A percentile compares a stretch with the other conserved stretches of the same genome.
phyloP scores from a whole-genome alignment of 2,888 invertebrate genomes.

The Lithosia quadra region DNA sequence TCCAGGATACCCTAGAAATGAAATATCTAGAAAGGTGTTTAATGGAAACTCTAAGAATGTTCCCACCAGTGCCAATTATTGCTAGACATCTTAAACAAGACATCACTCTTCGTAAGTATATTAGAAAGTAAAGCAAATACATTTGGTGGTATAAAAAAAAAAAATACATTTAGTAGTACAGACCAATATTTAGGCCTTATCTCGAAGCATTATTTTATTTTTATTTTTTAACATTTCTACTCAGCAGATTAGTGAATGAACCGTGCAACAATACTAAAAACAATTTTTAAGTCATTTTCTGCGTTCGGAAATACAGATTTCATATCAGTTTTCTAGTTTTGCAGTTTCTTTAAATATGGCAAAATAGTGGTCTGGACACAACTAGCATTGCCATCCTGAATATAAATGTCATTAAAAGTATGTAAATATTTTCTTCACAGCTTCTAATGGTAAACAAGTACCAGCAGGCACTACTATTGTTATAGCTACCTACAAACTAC shows the following conservation, averaged over 20 bases:
- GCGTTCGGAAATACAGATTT: too few species aligned
- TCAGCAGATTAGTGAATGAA: too few species aligned
- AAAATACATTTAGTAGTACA: neutral
- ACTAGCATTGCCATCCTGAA: too few species aligned
- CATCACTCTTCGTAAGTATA: conserved; percentile 88
- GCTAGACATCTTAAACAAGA: conserved; percentile 91
- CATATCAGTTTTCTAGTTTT: too few species aligned
- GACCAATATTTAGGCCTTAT: neutral
- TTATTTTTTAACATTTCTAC: too few species aligned
- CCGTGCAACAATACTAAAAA: too few species aligned
- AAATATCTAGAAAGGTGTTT: conserved; percentile 94
- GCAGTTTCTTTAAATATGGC: too few species aligned
- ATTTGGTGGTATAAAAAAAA: too few species aligned
- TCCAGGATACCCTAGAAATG: conserved; percentile 94
- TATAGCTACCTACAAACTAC: conserved; percentile 89
- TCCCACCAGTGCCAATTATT: conserved; percentile 93
- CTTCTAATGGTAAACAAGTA: conserved; percentile 88
- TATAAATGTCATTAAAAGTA: neutral
- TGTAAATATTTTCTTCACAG: conserved; percentile 68
- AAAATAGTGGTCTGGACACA: too few species aligned
- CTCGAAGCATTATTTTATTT: too few species aligned
- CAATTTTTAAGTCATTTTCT: too few species aligned
- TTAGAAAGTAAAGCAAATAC: neutral
- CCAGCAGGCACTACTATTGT: conserved; percentile 91
- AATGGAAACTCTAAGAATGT: conserved; percentile 93